phyloP scores from a whole-genome alignment of 1,140 invertebrate genomes.

The Ceratosolen fusciceps region DNA sequence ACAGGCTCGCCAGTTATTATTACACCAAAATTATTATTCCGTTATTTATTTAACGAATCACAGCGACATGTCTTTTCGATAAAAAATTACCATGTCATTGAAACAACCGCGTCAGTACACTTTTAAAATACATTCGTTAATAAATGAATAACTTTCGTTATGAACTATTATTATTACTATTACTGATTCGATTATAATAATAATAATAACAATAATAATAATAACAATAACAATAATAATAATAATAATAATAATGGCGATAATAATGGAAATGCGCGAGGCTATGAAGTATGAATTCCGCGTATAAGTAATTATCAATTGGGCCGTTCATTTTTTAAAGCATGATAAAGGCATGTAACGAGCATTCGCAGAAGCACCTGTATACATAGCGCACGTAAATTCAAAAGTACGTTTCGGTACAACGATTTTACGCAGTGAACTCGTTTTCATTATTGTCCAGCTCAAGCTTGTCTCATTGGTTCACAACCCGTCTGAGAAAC shows the following conservation, averaged over 20 bases:
- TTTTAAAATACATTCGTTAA: background rate
- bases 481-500: conserved; percentile 13
- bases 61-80: background rate
- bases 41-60: conserved; percentile 23
- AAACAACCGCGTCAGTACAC: background rate
- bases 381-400: conserved; percentile 40
- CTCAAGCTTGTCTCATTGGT: conserved; percentile 12
- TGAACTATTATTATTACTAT: no score
- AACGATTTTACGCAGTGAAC: conserved; percentile 34
- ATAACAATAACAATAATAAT: no score
- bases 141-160: conserved; percentile 14
- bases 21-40: conserved; percentile 25
- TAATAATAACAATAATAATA: no score
- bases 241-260: no score
- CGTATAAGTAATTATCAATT: background rate
- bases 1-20: conserved; percentile 16
- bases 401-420: background rate
- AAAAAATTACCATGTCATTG: background rate
- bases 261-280: background rate
- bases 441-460: conserved; percentile 31
- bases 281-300: background rate
- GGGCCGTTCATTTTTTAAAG: conserved; percentile 13
- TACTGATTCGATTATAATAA: no score
- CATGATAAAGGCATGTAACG: conserved; percentile 2
- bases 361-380: conserved; percentile 25